phyloP scores from a whole-genome alignment of 2,797 vertebrate genomes.

The Sylvia borin region DNA sequence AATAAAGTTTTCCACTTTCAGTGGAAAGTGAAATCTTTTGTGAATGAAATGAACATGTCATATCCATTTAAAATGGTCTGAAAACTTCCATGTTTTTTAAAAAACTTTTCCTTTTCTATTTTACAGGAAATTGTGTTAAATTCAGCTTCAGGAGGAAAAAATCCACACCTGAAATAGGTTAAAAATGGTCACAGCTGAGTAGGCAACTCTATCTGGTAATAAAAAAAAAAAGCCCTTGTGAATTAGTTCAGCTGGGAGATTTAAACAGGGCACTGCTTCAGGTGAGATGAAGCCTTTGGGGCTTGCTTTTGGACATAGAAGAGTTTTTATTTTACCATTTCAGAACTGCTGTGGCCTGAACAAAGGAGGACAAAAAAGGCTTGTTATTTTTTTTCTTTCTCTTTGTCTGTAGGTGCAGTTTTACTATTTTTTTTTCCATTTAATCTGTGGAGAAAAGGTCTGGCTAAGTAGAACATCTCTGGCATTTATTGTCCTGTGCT shows the following conservation, averaged over 20 bases:
- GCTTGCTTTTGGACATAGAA: neutral
- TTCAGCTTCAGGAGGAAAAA: neutral
- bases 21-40: no score
- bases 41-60: neutral
- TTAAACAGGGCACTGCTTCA: neutral
- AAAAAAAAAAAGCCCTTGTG: neutral
- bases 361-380: neutral
- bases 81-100: neutral
- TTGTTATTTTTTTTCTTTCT: neutral
- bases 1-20: neutral
- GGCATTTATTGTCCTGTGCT: neutral
- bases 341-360: neutral
- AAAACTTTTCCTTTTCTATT: neutral
- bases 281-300: neutral
- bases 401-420: neutral
- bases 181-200: neutral
- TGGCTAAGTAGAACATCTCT: neutral
- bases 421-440: neutral
- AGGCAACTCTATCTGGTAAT: neutral
- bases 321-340: neutral
- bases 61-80: neutral
- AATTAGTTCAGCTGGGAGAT: neutral
- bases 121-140: neutral
- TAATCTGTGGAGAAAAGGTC: neutral
- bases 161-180: fast-evolving